Percentiles rank a stretch among this genome's conserved stretches.
Conservation (phyloP, 2,797 vertebrate species). For the Poecilia gillii region DNA sequence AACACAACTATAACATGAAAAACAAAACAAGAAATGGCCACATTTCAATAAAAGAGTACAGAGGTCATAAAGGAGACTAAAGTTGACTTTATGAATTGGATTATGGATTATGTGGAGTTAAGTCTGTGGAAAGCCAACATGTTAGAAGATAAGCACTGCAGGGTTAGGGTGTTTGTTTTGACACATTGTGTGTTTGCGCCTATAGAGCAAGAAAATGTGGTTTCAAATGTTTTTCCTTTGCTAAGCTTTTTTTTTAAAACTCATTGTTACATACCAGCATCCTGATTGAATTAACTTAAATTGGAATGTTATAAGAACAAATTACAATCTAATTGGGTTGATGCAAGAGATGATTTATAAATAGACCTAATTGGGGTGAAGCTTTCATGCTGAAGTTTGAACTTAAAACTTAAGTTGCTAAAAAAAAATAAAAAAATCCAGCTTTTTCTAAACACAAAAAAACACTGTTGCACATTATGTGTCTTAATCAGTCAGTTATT, state of each 20-base stretch:
- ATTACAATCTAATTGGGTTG: slow-evolving; percentile 1
- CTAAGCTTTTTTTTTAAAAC: neutral
- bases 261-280: neutral
- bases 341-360: neutral
- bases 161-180: slow-evolving; percentile 16
- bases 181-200: slow-evolving; percentile 24
- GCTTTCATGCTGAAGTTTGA: slow-evolving; percentile 11
- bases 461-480: neutral
- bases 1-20: neutral
- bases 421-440: too few species aligned
- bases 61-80: slow-evolving; percentile 30
- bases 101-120: slow-evolving; percentile 65
- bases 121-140: slow-evolving; percentile 40
- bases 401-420: neutral
- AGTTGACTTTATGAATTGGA: slow-evolving; percentile 56
- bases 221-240: slow-evolving; percentile 17
- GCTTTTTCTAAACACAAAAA: neutral
- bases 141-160: slow-evolving; percentile 11
- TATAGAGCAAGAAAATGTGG: slow-evolving; percentile 16
- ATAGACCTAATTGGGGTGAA: slow-evolving; percentile 12
- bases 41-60: neutral
- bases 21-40: neutral
- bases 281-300: neutral
- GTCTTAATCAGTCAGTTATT: neutral
- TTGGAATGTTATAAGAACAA: neutral